Conservation (phyloP, 2,888 invertebrate genomes). For the Drosophila anomelani region DNA sequence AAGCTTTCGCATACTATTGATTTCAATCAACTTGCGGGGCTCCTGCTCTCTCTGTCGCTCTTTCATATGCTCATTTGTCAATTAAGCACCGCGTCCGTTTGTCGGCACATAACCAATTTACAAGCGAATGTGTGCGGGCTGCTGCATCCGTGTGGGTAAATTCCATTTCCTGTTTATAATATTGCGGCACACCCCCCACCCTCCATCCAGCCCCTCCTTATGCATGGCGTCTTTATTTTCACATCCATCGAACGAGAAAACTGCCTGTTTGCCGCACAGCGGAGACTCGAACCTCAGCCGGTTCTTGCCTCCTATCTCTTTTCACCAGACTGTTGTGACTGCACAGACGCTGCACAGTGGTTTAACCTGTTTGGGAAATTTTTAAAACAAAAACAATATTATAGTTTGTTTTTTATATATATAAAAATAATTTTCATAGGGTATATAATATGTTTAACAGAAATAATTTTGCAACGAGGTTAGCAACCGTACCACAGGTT, state of each 20-base stretch:
- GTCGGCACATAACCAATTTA: conserved; percentile 65
- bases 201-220: conserved; percentile 26
- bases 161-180: conserved; percentile 80
- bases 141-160: conserved; percentile 66
- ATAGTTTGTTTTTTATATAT: neutral
- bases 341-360: conserved; percentile 20
- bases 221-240: conserved; percentile 33
- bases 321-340: conserved; percentile 9
- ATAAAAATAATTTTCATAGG: neutral
- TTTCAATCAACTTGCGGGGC: conserved; percentile 69
- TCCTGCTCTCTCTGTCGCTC: conserved; percentile 44
- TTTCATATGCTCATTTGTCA: conserved; percentile 69
- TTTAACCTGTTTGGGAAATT: neutral
- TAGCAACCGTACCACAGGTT: neutral
- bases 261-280: conserved; percentile 29
- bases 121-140: conserved; percentile 27
- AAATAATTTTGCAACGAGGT: neutral
- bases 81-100: conserved; percentile 75
- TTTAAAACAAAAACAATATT: neutral
- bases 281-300: conserved; percentile 28
- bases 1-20: conserved; percentile 69
- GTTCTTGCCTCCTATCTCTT: conserved; percentile 17
- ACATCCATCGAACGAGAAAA: conserved; percentile 2
- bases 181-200: conserved; percentile 52
- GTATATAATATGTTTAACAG: neutral